These are phyloP conservation scores for Iselma pallidipennis DNA, from an alignment of 2,888 invertebrate genomes.

Conservation along the genomic window DNA sequence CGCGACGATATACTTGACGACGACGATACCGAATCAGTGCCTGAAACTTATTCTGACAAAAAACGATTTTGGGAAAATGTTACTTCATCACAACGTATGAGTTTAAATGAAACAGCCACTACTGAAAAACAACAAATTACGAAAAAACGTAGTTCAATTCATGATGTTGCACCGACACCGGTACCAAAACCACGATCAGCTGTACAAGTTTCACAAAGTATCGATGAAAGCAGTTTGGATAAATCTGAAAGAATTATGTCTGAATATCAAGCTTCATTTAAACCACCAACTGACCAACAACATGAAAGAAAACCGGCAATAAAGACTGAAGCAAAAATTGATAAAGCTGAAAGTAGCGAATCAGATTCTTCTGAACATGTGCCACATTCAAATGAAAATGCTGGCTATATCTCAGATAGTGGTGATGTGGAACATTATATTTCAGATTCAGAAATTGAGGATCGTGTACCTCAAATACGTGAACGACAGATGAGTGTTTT, in stretches of 20 bases:
- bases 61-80: slow-evolving; percentile 61
- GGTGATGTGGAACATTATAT: slow-evolving; percentile 55
- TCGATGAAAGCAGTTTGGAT: slow-evolving; percentile 26
- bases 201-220: slow-evolving; percentile 41
- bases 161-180: slow-evolving; percentile 49
- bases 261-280: slow-evolving; percentile 53
- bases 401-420: slow-evolving; percentile 55
- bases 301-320: slow-evolving; percentile 19
- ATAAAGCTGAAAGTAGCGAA: slow-evolving; percentile 46
- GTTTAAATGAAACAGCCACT: slow-evolving; percentile 42
- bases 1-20: slow-evolving; percentile 46
- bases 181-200: slow-evolving; percentile 55
- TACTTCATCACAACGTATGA: slow-evolving; percentile 42
- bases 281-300: slow-evolving; percentile 42
- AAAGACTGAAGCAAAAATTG: slow-evolving; percentile 24
- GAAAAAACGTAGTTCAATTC: slow-evolving; percentile 49
- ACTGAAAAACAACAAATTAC: slow-evolving; percentile 31
- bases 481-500: slow-evolving; percentile 56
- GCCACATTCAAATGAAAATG: slow-evolving; percentile 47
- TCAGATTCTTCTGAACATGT: slow-evolving; percentile 51
- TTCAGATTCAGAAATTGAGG: slow-evolving; percentile 55
- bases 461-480: slow-evolving; percentile 54
- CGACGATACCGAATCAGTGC: slow-evolving; percentile 40
- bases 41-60: slow-evolving; percentile 56
- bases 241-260: slow-evolving; percentile 38